A percentile compares a stretch with the other conserved stretches of the same genome.
phyloP scores from a whole-genome alignment of 2,797 vertebrate species.

The Agapornis canus region DNA sequence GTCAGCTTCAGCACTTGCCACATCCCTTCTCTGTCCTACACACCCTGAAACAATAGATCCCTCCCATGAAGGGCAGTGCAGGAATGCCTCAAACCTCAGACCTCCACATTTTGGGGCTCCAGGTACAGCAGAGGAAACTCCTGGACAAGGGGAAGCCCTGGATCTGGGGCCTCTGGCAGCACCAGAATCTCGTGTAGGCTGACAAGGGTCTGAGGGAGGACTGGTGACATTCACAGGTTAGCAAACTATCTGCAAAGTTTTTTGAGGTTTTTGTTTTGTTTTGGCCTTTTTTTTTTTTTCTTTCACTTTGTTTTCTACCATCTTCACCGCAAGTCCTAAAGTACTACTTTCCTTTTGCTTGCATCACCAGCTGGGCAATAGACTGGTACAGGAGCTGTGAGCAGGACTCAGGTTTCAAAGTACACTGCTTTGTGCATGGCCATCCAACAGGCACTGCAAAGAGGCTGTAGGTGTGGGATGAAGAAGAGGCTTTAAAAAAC shows the following conservation, averaged over 20 bases:
- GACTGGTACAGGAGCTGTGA: neutral
- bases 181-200: neutral
- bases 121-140: neutral
- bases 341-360: neutral
- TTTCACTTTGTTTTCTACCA: neutral
- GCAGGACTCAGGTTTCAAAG: neutral
- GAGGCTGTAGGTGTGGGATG: neutral
- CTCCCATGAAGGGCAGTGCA: neutral
- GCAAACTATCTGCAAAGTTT: neutral
- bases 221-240: neutral
- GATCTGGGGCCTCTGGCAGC: too few relatives aligned
- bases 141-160: too few relatives aligned
- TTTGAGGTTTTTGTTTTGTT: accelerated
- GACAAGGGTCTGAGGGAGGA: neutral
- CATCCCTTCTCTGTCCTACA: accelerated
- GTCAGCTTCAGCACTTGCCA: neutral
- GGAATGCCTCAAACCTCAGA: neutral
- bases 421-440: too few relatives aligned
- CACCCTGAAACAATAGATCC: neutral
- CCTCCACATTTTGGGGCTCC: neutral
- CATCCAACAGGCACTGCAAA: neutral
- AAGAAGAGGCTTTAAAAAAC: neutral
- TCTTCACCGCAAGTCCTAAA: neutral
- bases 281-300: neutral
- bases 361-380: neutral